Base-by-base conservation (phyloP, 2,113 vertebrate species). In the Erythrocercus mccallii region DNA sequence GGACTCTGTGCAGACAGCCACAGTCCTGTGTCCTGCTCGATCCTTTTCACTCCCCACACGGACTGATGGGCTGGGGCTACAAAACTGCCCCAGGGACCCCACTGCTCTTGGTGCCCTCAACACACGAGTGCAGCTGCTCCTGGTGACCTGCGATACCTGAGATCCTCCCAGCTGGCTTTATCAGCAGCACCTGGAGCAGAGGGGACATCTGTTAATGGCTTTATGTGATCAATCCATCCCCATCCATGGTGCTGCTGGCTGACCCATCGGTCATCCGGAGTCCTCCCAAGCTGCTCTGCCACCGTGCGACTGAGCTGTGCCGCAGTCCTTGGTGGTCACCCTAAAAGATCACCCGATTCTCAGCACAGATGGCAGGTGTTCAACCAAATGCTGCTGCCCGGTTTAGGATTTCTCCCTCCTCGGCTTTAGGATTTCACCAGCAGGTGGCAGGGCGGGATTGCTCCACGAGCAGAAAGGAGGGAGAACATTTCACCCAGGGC, bases 381-480 rank as follows among this genome's bases (percentile, higher is more conserved):
- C 30, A 20, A 5, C 50, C 72, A 27, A 38, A 31, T 2, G 27
- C 38, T 51, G 47, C 7, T 7, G n/a, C 25, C 21, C 7, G 37
- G 6, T 12, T 69, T 53, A 10, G 77, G 74, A 22, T 85, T 82
- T 86, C 66, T 65, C 40, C 40, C 62, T 40, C 15, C 56, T 51
- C 6, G 23, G 37, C 40, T 12, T n/a, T 35, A 35, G 78, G 71
- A 38, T 66, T 38, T 58, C 60, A 70, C 96, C 97, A 93, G 95
- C 65, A 98, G 98, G 77, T 95, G 97, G 92, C 97, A 98, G 96
- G 83, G 65, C 33, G 62, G 66, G 78, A 97, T 93, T 71, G 86
- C 65, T 19, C 42, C 53, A 31, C 2, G 5, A 37, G 45, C 4
- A 2, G 73, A 6, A n/a, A 12, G 50, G 14, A 58, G 11, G 8